Conservation (phyloP, 2,113 vertebrate genomes). For the Rhinogobius similis region DNA sequence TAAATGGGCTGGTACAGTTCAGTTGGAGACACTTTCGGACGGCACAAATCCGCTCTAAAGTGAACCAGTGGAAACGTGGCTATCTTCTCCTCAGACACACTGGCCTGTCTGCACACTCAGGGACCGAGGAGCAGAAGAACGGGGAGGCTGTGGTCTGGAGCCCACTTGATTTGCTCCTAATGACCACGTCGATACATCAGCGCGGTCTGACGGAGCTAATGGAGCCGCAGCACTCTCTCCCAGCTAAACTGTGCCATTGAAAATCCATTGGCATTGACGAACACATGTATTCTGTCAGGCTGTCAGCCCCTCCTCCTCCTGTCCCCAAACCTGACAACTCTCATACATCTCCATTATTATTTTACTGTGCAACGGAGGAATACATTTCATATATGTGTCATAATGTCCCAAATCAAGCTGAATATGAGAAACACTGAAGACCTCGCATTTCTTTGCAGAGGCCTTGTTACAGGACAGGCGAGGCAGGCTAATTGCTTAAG, state of each 20-base stretch:
- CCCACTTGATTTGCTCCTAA: constrained; percentile 44
- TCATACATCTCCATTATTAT: neutral
- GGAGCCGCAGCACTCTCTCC: constrained; percentile 19
- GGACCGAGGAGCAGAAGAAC: constrained; percentile 6
- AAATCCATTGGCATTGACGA: constrained; percentile 37
- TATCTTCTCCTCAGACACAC: neutral
- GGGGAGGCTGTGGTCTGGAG: constrained; percentile 24
- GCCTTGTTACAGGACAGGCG: too few species aligned
- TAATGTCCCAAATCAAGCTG: neutral
- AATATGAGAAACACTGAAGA: neutral
- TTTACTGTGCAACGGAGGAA: neutral
- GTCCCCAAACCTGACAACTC: neutral
- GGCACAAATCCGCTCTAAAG: too few species aligned
- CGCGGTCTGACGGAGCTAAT: constrained; percentile 43
- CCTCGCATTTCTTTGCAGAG: too few species aligned
- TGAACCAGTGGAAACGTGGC: neutral
- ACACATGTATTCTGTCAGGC: constrained; percentile 5
- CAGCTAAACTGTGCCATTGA: constrained; percentile 20
- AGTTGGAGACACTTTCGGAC: too few species aligned
- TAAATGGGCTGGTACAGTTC: too few species aligned
- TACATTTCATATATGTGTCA: neutral
- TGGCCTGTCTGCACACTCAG: neutral
- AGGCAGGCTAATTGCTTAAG: too few species aligned
- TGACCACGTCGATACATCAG: constrained; percentile 37
- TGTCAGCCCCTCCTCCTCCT: neutral